phyloP scores from a whole-genome alignment of 2,113 vertebrate species.

The Pseudopodoces humilis region DNA sequence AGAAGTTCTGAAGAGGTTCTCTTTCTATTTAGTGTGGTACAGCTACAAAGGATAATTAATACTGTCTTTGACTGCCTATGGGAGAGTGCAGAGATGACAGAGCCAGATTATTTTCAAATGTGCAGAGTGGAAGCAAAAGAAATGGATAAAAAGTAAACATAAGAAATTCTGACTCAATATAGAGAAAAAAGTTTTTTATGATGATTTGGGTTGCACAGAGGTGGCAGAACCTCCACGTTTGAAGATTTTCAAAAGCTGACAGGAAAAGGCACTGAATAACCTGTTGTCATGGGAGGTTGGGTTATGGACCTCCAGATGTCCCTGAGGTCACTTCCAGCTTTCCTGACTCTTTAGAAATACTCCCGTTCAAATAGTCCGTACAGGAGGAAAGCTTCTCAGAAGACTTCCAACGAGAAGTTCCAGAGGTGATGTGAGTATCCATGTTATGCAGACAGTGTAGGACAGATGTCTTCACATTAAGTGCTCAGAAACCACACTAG shows the following conservation, averaged over 20 bases:
- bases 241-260: neutral
- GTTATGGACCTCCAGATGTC: neutral
- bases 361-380: neutral
- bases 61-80: neutral
- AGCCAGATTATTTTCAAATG: neutral
- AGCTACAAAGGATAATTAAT: neutral
- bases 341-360: neutral
- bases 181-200: neutral
- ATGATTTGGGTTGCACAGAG: neutral
- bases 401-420: neutral
- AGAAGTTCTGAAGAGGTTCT: neutral
- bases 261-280: neutral
- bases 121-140: neutral
- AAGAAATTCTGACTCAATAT: neutral
- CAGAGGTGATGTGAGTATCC: neutral
- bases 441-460: accelerated
- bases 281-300: neutral
- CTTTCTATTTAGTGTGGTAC: neutral
- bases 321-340: neutral
- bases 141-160: neutral
- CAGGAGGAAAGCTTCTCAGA: neutral
- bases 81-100: neutral
- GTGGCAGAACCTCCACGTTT: neutral
- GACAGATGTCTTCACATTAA: neutral
- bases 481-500: neutral